Base-by-base conservation (phyloP, 2,113 vertebrate genomes). In the Tiliqua scincoides region DNA sequence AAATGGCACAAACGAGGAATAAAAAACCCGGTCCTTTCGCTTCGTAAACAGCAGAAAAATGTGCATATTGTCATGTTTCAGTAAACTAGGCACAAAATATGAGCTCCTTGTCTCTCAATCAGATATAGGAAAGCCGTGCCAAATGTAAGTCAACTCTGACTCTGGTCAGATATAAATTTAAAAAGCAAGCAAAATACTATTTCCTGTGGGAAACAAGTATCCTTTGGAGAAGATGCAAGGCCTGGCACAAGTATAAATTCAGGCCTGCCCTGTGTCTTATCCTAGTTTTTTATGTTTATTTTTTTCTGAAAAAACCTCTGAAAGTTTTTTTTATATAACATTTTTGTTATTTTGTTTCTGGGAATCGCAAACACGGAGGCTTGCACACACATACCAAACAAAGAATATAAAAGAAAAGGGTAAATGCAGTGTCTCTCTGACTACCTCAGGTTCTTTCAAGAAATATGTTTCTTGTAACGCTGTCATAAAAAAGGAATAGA, bases 141-240 rank as follows among this genome's bases (percentile, higher is more conserved):
- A 54, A 35, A 78, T 52, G 0, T 43, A 61, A 75, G 2, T 70
- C 54, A 18, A 35, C 85, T 80, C 65, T 70, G 73, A 0, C 59
- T 79, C 57, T 40, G 67, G 63, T 23, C 84, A 77, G 63, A 32
- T 54, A 37, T 84, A 40, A 43, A 40, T 20, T 59, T 71, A 59
- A 43, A 89, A 85, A 52, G 57, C 77, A 67, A 70, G 25, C 83
- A 37, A 77, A 70, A 75, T 54, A 43, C 25, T 6, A 2, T 89
- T 87, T 91, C 86, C 80, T 82, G 84, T 86, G 77, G 83, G 84
- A 80, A 88, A 86, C 78, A 57, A 72, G 9, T 27, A 65, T 87
- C 52, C 17, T 79, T 73, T 83, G 74, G 77, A 82, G 21, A 88
- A 78, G 54, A 8, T 27, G 11, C 48, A 43, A 27, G 2, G 4